Evolutionary conservation across 2,797 vertebrate species (phyloP), one percentile per base, ranked within the genome.

Genomic region (Trachops cirrhosus): DNA sequence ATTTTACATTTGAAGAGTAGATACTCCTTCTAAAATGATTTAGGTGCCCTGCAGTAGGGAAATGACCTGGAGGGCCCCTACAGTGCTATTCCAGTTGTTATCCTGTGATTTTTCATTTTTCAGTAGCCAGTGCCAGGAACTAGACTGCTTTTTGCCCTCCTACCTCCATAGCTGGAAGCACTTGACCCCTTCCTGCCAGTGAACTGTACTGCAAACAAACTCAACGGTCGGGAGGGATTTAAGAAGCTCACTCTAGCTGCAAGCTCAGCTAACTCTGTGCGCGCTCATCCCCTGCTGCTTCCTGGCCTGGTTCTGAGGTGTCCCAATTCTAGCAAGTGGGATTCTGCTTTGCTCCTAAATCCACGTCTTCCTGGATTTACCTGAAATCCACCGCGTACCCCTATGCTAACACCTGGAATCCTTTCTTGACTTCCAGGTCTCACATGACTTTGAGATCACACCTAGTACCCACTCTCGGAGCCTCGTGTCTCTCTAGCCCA

Each of bases 261-360:
- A 73, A 7, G 1, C 67, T 84, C 71, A 24, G 86, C 78, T 78
- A n/a, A 52, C 32, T 73, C 41, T 24, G 9, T 29, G 12, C 32
- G 1, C 2, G 39, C 44, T 90, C 70, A 80, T 46, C 39, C 54
- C 22, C 80, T 73, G 52, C 54, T 16, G 92, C 90, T 71, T 16
- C 87, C 87, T 75, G 90, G 48, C 34, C 82, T 89, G 93, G 32
- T 78, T 93, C 79, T 32, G 68, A 88, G 46, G 57, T 29, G 32
- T 48, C 70, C 85, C 91, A 93, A 24, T 95, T 95, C 91, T 29
- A 80, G 70, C 37, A 39, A 92, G 91, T 18, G 9, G 57, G 50
- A 71, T 54, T 73, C 64, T 64, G 64, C 18, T 46, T 83, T 52
- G 32, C 48, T 86, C 44, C 29, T 15, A 71, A 93, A 22, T 41